Conservation (phyloP, 2,797 vertebrate genomes). For the Orientallactaga sibirica region DNA sequence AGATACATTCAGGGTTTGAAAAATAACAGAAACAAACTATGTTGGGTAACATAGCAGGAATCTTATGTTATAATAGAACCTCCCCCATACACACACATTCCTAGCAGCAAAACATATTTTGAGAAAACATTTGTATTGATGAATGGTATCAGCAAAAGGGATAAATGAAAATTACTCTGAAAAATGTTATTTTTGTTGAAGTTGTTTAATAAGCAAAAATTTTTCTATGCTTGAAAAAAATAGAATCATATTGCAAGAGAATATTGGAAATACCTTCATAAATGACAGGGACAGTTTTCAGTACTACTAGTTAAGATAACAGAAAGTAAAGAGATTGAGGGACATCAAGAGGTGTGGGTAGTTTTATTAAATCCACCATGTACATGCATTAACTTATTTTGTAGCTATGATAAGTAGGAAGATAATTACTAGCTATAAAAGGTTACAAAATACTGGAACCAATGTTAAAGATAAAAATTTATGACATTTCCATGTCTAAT, state of each 20-base stretch:
- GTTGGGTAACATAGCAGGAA: neutral
- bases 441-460: neutral
- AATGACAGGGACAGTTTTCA: neutral
- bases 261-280: slow-evolving; percentile 25
- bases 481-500: neutral
- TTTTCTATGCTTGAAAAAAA: neutral
- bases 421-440: neutral
- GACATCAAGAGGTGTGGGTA: neutral
- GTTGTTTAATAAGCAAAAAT: neutral
- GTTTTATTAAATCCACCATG: neutral
- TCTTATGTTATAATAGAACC: neutral
- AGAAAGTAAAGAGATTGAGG: neutral
- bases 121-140: neutral
- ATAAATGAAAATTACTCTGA: slow-evolving; percentile 27
- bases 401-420: neutral
- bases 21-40: neutral
- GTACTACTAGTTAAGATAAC: neutral
- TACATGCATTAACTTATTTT: slow-evolving; percentile 7
- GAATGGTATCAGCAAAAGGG: slow-evolving; percentile 13
- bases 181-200: slow-evolving; percentile 41
- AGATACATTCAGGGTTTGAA: neutral
- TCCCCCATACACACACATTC: neutral
- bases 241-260: slow-evolving; percentile 12
- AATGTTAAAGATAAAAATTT: neutral
- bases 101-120: neutral